phyloP scores from a whole-genome alignment of 1,140 invertebrate species.

The Drosophila pseudoananassae region DNA sequence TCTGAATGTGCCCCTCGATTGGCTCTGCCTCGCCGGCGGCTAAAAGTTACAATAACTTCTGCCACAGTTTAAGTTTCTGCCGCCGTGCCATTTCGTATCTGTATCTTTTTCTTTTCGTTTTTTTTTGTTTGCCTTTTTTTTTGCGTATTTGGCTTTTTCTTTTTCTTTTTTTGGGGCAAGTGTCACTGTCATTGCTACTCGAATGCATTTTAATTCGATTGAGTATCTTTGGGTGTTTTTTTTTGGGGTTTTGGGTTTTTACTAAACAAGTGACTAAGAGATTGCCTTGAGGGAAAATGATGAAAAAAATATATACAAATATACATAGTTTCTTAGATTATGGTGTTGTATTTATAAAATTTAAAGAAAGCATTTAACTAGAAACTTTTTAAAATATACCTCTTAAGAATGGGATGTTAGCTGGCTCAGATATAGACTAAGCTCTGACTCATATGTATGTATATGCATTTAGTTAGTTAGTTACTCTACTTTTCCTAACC shows the following conservation, averaged over 20 bases:
- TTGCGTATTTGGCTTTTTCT: constrained; percentile 17
- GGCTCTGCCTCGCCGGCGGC: constrained; percentile 54
- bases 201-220: constrained; percentile 79
- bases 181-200: constrained; percentile 71
- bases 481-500: no score
- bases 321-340: no score
- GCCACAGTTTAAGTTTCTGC: constrained; percentile 69
- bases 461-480: no score
- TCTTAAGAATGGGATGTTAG: no score
- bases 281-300: background rate
- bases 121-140: constrained; percentile 29
- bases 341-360: no score
- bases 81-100: constrained; percentile 53
- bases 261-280: background rate
- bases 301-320: no score
- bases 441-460: no score
- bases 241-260: constrained; percentile 7
- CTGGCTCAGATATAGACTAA: no score
- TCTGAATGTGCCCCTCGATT: constrained; percentile 2
- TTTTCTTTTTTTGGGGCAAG: constrained; percentile 38
- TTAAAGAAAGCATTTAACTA: no score
- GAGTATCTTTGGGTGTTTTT: constrained; percentile 40
- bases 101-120: constrained; percentile 23
- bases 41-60: constrained; percentile 80
- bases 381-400: no score